Percentiles rank a stretch among this genome's conserved stretches.
Conservation (phyloP, 2,113 vertebrate genomes). For the Capreolus pygargus region DNA sequence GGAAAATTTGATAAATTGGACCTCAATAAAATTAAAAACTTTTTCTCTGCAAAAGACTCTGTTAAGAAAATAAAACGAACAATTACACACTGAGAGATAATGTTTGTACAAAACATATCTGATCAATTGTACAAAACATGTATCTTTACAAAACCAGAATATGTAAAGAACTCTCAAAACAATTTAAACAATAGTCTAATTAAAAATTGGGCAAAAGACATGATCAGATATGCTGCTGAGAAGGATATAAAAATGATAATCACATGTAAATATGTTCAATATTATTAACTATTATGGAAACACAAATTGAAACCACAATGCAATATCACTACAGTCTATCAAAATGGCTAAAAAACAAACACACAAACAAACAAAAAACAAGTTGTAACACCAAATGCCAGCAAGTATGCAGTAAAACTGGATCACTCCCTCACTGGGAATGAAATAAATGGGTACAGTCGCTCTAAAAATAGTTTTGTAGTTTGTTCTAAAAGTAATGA, state of each 20-base stretch:
- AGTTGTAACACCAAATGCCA: neutral
- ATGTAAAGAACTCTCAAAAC: neutral
- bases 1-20: neutral
- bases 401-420: neutral
- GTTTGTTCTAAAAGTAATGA: conserved; percentile 14
- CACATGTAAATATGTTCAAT: neutral
- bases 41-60: neutral
- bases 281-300: neutral
- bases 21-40: neutral
- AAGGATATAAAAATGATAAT: neutral
- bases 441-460: neutral
- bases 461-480: neutral
- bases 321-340: neutral
- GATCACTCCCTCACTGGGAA: neutral
- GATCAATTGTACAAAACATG: neutral
- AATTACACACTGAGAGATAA: neutral
- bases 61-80: neutral
- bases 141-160: neutral
- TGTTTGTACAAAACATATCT: neutral
- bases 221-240: neutral
- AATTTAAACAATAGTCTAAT: neutral
- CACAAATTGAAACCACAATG: neutral
- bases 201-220: neutral
- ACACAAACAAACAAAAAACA: no score
- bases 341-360: neutral